Conservation (phyloP, 2,888 invertebrate genomes). For the Deilephila porcellus region DNA sequence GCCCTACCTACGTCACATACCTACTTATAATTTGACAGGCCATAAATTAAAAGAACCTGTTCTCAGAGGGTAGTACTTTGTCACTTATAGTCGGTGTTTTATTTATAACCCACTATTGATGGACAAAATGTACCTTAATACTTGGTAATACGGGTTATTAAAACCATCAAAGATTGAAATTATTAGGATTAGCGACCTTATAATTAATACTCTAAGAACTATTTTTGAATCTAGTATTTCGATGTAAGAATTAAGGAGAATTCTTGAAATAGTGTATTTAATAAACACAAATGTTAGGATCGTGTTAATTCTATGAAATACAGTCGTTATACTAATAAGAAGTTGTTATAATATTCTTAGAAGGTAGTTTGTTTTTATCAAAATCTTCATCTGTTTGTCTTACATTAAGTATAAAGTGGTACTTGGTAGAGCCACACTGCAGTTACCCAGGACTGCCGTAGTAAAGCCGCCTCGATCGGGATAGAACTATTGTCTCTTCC, state of each 20-base stretch:
- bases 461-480: no score
- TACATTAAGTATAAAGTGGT: no score
- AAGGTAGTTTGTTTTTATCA: no score
- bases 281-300: constrained; percentile 7
- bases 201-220: constrained; percentile 32
- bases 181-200: constrained; percentile 30
- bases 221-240: constrained; percentile 31
- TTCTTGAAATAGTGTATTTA: constrained; percentile 31
- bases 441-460: no score
- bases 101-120: constrained; percentile 41
- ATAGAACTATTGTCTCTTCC: no score
- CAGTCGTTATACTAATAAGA: not conserved
- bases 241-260: constrained; percentile 29
- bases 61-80: constrained; percentile 69
- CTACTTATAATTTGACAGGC: constrained; percentile 55
- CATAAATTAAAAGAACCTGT: constrained; percentile 81
- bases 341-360: not conserved
- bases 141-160: constrained; percentile 20
- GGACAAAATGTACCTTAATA: constrained; percentile 30
- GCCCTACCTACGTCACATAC: constrained; percentile 30
- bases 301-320: constrained; percentile 17
- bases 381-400: no score
- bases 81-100: constrained; percentile 54
- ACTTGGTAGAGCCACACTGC: no score
- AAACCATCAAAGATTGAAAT: constrained; percentile 14